Base-by-base conservation (phyloP, 2,113 vertebrate genomes). In the Propithecus coquereli region DNA sequence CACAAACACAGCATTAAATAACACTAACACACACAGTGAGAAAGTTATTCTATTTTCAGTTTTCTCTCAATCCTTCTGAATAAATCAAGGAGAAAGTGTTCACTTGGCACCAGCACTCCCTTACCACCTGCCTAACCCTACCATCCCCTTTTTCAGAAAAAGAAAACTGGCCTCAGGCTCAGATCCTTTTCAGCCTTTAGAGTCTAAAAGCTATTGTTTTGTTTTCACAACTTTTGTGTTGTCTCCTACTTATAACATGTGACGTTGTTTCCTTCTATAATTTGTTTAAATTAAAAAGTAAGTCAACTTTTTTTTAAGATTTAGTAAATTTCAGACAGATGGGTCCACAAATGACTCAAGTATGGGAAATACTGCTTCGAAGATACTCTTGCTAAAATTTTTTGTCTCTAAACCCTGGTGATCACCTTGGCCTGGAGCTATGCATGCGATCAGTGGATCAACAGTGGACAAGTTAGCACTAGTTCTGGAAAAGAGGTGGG, bases 21-120 rank as follows among this genome's bases (percentile, higher is more conserved):
- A 71, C 45, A 80, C 43, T 52, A 50, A 81, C 37, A 68, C 65
- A 61, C 13, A 81, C 0, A n/a, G 27, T 52, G 54, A 85, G 18
- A 65, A 82, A 20, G 16, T 54, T 70, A 12, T 5, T 68, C 81
- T 77, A 57, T 54, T 94, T 94, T 85, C 57, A 65, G 27, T 81
- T 81, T 68, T 85, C 61, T 94, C 87, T 83, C 87, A 68, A 34
- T 32, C 84, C 77, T 92, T 90, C 88, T 61, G 54, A 79, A 86
- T 61, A 82, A 80, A 79, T 68, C 52, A 71, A 79, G 20, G 37
- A 50, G 45, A 68, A 68, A 45, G 9, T 65, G 50, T 54, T 77
- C 74, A 9, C 76, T 76, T 47, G 45, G 71, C 32, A 88, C 34
- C 40, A 65, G 40, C 22, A 71, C 27, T 23, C 6, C 34, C 18